A percentile compares a stretch with the other conserved stretches of the same genome.
phyloP scores from a whole-genome alignment of 2,113 vertebrate genomes.

The Anser cygnoides region DNA sequence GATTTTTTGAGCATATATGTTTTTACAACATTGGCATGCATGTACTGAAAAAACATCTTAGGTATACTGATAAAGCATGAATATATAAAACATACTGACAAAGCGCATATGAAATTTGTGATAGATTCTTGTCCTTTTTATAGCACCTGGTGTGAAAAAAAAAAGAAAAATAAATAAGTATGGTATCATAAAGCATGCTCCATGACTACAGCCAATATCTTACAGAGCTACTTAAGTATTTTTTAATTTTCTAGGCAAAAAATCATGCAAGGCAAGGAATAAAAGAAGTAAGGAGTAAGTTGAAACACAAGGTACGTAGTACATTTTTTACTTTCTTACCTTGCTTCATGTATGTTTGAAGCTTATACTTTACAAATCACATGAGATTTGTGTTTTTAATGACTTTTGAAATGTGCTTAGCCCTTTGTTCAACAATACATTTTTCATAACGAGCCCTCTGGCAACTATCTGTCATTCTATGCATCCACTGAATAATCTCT shows the following conservation, averaged over 20 bases:
- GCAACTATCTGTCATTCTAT: constrained; percentile 85
- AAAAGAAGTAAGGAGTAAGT: constrained; percentile 91
- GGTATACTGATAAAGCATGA: neutral
- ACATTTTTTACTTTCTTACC: constrained; percentile 10
- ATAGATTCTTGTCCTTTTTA: neutral
- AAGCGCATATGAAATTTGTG: neutral
- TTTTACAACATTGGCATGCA: neutral
- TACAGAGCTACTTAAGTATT: neutral
- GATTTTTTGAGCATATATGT: neutral
- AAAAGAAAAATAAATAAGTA: neutral
- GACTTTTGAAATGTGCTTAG: constrained; percentile 87
- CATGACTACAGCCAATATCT: neutral
- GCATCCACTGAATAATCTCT: constrained; percentile 77
- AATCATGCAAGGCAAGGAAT: constrained; percentile 93
- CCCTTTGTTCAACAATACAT: constrained; percentile 87
- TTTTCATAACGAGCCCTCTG: constrained; percentile 88
- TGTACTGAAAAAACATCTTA: neutral
- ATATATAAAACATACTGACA: neutral
- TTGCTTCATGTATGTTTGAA: constrained; percentile 58
- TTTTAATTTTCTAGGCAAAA: constrained; percentile 84
- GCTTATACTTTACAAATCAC: constrained; percentile 65
- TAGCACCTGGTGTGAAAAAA: neutral
- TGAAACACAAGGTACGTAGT: constrained; percentile 88
- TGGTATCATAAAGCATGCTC: neutral
- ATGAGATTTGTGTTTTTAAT: constrained; percentile 81